Evolutionary conservation across 2,888 invertebrate genomes (phyloP).

Genomic region (Fabriciana adippe): DNA sequence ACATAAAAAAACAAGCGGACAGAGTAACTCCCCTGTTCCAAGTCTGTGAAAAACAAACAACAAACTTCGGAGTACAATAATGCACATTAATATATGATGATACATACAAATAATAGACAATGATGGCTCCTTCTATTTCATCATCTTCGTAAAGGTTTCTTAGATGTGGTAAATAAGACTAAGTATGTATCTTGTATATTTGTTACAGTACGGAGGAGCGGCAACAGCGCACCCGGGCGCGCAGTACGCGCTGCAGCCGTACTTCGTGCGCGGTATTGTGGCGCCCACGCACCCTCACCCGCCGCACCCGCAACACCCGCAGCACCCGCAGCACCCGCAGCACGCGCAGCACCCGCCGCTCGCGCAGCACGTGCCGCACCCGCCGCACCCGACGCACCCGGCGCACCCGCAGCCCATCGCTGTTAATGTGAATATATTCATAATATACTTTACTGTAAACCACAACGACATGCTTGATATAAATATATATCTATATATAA

Average conservation of each 20-base stretch:
- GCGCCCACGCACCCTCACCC: slow-evolving; percentile 57
- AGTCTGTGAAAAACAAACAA: too few species aligned
- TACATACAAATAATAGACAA: too few species aligned
- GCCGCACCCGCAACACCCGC: slow-evolving; percentile 56
- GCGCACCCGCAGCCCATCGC: slow-evolving; percentile 53
- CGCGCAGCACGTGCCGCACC: too few species aligned
- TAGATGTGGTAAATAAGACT: not conserved
- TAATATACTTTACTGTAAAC: slow-evolving; percentile 37
- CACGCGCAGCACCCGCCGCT: slow-evolving; percentile 78
- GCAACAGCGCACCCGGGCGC: slow-evolving; percentile 76
- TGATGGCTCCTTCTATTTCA: too few species aligned
- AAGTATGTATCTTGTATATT: not conserved
- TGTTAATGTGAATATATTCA: slow-evolving; percentile 42
- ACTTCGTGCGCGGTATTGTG: slow-evolving; percentile 73
- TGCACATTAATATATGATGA: too few species aligned
- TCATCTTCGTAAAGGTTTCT: too few species aligned
- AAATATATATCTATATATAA: too few species aligned
- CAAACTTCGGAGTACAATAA: too few species aligned
- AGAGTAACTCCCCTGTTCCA: too few species aligned
- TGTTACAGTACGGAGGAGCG: slow-evolving; percentile 63
- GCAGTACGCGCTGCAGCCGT: slow-evolving; percentile 81
- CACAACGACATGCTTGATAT: slow-evolving; percentile 18
- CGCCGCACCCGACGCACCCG: slow-evolving; percentile 50
- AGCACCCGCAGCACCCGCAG: slow-evolving; percentile 61
- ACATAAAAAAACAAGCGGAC: too few species aligned